Evolutionary conservation across 2,888 invertebrate species (phyloP).

Genomic region (Belgica antarctica): DNA sequence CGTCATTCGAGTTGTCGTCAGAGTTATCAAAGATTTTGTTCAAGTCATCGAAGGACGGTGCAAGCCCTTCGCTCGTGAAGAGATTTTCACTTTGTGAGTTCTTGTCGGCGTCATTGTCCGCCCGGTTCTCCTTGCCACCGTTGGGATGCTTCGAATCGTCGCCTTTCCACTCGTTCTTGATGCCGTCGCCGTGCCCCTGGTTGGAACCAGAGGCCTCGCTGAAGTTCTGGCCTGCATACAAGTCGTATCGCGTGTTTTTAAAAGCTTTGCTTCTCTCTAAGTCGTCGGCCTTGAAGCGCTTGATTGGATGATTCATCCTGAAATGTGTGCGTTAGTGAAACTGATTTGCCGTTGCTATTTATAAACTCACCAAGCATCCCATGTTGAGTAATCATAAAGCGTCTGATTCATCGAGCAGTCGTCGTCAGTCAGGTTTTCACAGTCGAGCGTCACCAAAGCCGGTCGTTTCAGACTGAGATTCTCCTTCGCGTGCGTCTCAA

Average conservation of each 20-base stretch:
- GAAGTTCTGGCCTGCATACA: conserved; percentile 64
- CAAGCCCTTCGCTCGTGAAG: conserved; percentile 84
- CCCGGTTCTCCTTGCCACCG: not conserved
- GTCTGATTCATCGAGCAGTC: conserved; percentile 77
- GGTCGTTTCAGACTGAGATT: conserved; percentile 66
- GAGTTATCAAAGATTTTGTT: conserved; percentile 94
- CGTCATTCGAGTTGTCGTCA: conserved; percentile 85
- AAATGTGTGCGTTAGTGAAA: conserved; percentile 43
- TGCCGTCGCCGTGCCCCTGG: not conserved
- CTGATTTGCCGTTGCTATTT: not conserved
- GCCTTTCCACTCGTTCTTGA: not conserved
- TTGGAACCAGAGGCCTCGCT: conserved; percentile 47
- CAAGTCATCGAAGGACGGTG: conserved; percentile 83
- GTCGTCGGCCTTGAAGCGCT: conserved; percentile 63
- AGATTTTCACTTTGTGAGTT: conserved; percentile 56
- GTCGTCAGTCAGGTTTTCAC: conserved; percentile 74
- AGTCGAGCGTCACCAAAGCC: conserved; percentile 71
- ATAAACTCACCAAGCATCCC: conserved; percentile 72
- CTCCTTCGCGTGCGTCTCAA: conserved; percentile 41
- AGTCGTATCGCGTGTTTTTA: conserved; percentile 55
- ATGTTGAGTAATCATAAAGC: conserved; percentile 84
- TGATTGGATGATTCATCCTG: conserved; percentile 88
- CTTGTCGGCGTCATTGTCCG: conserved; percentile 26
- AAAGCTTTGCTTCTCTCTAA: conserved; percentile 51
- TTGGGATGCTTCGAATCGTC: conserved; percentile 19